Base-by-base conservation (phyloP, 2,888 invertebrate species). In the Drosophila flavopinicola region DNA sequence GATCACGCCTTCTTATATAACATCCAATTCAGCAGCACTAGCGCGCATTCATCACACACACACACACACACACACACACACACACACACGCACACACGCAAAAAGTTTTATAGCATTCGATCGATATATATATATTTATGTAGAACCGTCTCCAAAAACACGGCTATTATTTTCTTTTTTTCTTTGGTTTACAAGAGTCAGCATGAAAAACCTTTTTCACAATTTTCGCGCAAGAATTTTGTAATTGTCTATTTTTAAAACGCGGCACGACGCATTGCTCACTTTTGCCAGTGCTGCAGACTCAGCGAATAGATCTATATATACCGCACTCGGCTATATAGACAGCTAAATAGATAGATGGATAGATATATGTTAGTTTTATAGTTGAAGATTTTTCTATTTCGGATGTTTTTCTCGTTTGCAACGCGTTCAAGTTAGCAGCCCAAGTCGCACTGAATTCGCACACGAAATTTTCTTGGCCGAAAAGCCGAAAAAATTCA, bases 381-480 rank as follows among this genome's bases (percentile, higher is more conserved):
- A 58, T 78, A 87, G 78, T 83, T 75, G 65, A 83, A 85, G 66
- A 78, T 66, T 85, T n/a, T 67, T 66, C 68, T 76, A 60, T 64
- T 84, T 87, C 85, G 87, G 67, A 75, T 84, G 68, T 70, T 88
- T 78, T 85, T 88, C 85, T 84, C 82, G 87, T 86, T 86, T 84
- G 89, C 91, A 89, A 90, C 91, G 90, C 91, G 90, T 90, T 89
- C 91, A 88, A 90, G 89, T 90, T 88, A 90, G 90, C 88, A 90
- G 91, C 90, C 91, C 90, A 90, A 90, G 89, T 91, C 90, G 91
- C 91, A 90, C 90, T 90, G 90, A 91, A 87, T 88, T 89, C 85
- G 90, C 91, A 87, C 77, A 80, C 77, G 77, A 85, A 61, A 78
- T 56, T 78, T 85, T 61, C 84, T 74, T 72, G 66, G 73, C 58